A percentile compares a stretch with the other conserved stretches of the same genome.
These are phyloP conservation scores for Neomicropteryx cornuta DNA, from an alignment of 1,140 invertebrate genomes.

Conservation along the genomic window DNA sequence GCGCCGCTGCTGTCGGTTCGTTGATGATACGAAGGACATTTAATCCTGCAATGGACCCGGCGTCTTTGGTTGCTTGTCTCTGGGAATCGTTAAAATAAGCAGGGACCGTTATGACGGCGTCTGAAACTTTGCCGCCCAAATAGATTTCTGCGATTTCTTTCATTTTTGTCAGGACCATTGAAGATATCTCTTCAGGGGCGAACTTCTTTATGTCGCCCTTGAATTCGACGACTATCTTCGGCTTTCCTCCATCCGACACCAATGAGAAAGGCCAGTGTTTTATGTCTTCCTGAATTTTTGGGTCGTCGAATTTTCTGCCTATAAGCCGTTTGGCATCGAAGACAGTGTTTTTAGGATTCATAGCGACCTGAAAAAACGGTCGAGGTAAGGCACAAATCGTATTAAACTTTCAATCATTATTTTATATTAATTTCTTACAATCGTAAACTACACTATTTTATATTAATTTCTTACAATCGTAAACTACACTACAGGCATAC, in stretches of 20 bases:
- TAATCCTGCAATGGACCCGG: constrained; percentile 61
- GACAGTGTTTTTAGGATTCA: constrained; percentile 78
- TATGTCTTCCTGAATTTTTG: constrained; percentile 61
- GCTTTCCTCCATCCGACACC: constrained; percentile 54
- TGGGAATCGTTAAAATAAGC: constrained; percentile 57
- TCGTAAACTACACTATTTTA: too few relatives aligned
- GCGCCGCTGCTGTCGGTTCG: constrained; percentile 71
- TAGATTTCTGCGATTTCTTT: constrained; percentile 60
- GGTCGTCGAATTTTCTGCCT: constrained; percentile 65
- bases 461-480: too few relatives aligned
- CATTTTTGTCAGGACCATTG: constrained; percentile 68
- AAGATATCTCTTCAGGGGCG: constrained; percentile 76
- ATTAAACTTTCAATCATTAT: too few relatives aligned
- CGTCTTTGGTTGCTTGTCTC: constrained; percentile 60
- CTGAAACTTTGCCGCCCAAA: constrained; percentile 44
- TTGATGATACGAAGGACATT: constrained; percentile 79
- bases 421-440: too few relatives aligned
- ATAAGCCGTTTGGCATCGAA: constrained; percentile 76
- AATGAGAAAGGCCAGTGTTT: constrained; percentile 76
- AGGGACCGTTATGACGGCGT: constrained; percentile 61
- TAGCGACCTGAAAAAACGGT: constrained; percentile 43
- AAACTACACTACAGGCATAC: too few relatives aligned
- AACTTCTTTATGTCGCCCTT: constrained; percentile 67
- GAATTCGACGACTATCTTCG: constrained; percentile 65
- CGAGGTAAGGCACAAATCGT: background rate